Conservation (phyloP, 2,797 vertebrate species). For the Pantherophis alleghaniensis region DNA sequence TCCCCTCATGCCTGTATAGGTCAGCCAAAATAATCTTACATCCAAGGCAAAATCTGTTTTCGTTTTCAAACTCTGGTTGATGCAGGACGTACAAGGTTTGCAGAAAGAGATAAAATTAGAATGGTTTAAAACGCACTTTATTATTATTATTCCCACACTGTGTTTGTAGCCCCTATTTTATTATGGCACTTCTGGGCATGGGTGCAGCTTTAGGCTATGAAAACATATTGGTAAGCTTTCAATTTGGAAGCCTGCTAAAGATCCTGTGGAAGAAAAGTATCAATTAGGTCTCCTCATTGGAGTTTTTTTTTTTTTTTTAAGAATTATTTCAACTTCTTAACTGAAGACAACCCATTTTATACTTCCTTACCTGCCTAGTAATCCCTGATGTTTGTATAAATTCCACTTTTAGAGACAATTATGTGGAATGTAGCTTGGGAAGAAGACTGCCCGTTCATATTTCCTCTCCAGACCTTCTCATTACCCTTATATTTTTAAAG, state of each 20-base stretch:
- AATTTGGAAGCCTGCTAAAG: not conserved
- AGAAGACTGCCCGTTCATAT: not conserved
- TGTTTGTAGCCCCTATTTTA: not conserved
- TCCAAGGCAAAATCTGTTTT: not conserved
- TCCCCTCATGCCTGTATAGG: slow-evolving; percentile 4
- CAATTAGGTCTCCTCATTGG: not conserved
- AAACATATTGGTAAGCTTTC: not conserved
- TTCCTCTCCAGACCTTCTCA: not conserved
- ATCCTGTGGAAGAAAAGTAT: not conserved
- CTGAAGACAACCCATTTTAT: not conserved
- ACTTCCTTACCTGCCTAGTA: not conserved
- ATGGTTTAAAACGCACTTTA: not conserved
- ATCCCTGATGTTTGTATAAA: not conserved
- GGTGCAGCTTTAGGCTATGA: not conserved
- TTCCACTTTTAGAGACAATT: not conserved
- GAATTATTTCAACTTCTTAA: not conserved
- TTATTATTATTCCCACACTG: not conserved
- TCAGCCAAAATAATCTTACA: slow-evolving; percentile 14
- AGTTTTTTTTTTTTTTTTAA: not conserved
- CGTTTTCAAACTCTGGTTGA: not conserved
- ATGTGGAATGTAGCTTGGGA: not conserved
- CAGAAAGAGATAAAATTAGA: not conserved
- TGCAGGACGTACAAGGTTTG: not conserved
- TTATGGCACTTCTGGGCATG: not conserved
- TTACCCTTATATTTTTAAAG: not conserved